These are phyloP conservation scores for Pogonophryne albipinna DNA, from an alignment of 2,797 vertebrate genomes.

Conservation along the genomic window DNA sequence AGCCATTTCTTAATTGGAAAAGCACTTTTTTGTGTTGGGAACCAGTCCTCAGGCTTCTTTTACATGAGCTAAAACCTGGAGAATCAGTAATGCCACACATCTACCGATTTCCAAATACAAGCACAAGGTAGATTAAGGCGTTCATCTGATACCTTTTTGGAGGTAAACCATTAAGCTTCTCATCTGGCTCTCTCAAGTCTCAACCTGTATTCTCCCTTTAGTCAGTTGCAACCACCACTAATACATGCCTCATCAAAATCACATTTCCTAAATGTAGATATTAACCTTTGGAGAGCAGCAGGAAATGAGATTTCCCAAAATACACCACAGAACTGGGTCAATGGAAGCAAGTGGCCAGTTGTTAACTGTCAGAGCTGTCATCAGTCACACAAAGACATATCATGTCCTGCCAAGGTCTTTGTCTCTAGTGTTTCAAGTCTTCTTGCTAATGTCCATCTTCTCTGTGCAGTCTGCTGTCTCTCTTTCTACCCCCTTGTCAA, in stretches of 20 bases:
- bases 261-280: slow-evolving; percentile 77
- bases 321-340: slow-evolving; percentile 72
- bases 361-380: slow-evolving; percentile 74
- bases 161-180: slow-evolving; percentile 35
- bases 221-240: slow-evolving; percentile 39
- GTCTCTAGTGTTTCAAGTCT: slow-evolving; percentile 44
- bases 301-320: slow-evolving; percentile 81
- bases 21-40: too few species aligned
- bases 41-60: too few species aligned
- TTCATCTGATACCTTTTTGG: slow-evolving; percentile 10
- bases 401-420: slow-evolving; percentile 60
- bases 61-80: too few species aligned
- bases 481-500: not conserved
- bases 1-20: too few species aligned
- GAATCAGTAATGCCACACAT: too few species aligned
- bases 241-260: slow-evolving; percentile 75
- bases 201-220: slow-evolving; percentile 38
- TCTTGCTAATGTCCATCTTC: slow-evolving; percentile 12
- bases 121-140: too few species aligned
- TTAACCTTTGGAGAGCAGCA: slow-evolving; percentile 72
- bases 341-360: slow-evolving; percentile 64
- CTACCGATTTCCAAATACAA: too few species aligned
- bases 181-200: slow-evolving; percentile 21
- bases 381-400: slow-evolving; percentile 63
- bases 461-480: slow-evolving; percentile 10